phyloP scores from a whole-genome alignment of 2,113 vertebrate genomes.

The Rhombomys opimus region DNA sequence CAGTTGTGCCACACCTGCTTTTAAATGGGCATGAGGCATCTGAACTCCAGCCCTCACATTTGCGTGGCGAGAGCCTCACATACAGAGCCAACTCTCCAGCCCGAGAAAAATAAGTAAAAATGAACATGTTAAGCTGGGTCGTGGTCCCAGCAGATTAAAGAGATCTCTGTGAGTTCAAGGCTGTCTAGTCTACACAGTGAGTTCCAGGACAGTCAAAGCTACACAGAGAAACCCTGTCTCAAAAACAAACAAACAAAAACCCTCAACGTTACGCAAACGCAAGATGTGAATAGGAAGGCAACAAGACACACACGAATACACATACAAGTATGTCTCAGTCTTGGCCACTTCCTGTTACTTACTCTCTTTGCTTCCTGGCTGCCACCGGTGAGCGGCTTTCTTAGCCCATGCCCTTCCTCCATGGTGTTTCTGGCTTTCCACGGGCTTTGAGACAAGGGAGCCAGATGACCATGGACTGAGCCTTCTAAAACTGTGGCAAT shows the following conservation, averaged over 20 bases:
- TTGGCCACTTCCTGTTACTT: too few relatives aligned
- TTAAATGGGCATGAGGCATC: neutral
- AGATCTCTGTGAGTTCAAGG: too few relatives aligned
- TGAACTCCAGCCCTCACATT: too few relatives aligned
- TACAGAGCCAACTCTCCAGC: neutral
- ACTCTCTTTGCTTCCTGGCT: neutral
- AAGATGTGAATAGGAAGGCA: neutral
- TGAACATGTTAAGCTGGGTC: neutral
- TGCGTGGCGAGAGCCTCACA: neutral
- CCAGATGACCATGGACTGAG: neutral
- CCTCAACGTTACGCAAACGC: neutral
- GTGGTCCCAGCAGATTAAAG: too few relatives aligned
- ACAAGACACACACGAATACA: neutral
- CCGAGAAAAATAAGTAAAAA: neutral
- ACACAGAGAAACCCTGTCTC: too few relatives aligned
- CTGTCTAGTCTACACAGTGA: too few relatives aligned
- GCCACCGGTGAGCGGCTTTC: neutral
- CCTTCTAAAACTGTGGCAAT: neutral
- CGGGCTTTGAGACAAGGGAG: neutral
- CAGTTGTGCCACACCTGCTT: neutral
- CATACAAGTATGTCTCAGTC: neutral
- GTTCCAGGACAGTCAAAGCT: too few relatives aligned
- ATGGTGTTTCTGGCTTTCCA: too few relatives aligned
- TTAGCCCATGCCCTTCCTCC: neutral
- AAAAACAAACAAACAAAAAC: too few relatives aligned